Percentiles rank a stretch among this genome's conserved stretches.
Evolutionary conservation across 2,888 invertebrate genomes (phyloP).

Genomic region (Tridacna gigas): DNA sequence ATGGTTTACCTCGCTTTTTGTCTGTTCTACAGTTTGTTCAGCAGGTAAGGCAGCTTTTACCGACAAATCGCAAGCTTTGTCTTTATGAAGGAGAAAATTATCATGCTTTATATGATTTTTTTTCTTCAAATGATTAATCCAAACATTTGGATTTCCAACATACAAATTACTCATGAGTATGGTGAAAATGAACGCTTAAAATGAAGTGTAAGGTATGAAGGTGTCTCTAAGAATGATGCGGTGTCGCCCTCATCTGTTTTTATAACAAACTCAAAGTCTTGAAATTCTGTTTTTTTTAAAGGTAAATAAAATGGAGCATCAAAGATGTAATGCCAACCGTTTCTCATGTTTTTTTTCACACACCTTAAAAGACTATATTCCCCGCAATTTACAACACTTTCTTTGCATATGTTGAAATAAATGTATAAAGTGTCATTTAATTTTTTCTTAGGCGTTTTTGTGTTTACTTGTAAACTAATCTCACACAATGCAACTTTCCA

Average conservation of each 20-base stretch:
- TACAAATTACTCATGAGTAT: too few relatives aligned
- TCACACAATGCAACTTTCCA: conserved; percentile 54
- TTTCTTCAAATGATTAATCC: too few relatives aligned
- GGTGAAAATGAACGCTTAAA: conserved; percentile 57
- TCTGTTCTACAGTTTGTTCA: conserved; percentile 47
- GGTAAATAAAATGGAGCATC: conserved; percentile 51
- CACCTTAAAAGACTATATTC: too few relatives aligned
- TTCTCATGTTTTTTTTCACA: conserved; percentile 32
- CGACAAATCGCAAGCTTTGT: too few relatives aligned
- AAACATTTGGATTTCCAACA: too few relatives aligned
- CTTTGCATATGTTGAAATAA: conserved; percentile 44
- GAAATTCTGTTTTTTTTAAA: conserved; percentile 42
- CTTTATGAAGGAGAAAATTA: too few relatives aligned
- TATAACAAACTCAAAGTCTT: conserved; percentile 51
- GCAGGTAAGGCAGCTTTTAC: conserved; percentile 39
- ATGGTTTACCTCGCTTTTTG: conserved; percentile 47
- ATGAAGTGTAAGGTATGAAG: conserved; percentile 51
- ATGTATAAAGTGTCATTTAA: conserved; percentile 31
- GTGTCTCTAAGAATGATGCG: conserved; percentile 50
- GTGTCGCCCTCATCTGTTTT: conserved; percentile 36
- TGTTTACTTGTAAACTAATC: conserved; percentile 23
- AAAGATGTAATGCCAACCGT: conserved; percentile 44
- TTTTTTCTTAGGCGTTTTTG: conserved; percentile 28
- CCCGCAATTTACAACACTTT: conserved; percentile 46
- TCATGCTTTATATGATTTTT: too few relatives aligned